phyloP scores from a whole-genome alignment of 2,888 invertebrate species.

The Troilus luridus region DNA sequence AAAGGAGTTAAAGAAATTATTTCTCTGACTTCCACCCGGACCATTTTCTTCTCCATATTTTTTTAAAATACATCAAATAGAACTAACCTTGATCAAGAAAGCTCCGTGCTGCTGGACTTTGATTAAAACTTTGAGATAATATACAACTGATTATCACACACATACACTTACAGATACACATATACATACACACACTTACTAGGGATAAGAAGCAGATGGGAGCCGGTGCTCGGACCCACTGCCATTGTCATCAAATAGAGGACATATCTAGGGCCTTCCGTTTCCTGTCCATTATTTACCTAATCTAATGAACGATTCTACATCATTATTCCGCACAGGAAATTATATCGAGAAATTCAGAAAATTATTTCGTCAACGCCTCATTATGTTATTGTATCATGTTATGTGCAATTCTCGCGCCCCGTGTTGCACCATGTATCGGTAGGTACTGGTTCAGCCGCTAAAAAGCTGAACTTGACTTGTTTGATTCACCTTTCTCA shows the following conservation, averaged over 20 bases:
- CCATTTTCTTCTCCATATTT: no score
- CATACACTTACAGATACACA: background rate
- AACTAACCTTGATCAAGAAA: background rate
- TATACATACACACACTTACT: background rate
- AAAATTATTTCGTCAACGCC: background rate
- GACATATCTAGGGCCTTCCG: slow-evolving; percentile 50
- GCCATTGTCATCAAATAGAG: slow-evolving; percentile 47
- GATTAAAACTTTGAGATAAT: background rate
- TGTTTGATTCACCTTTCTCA: background rate
- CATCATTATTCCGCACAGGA: background rate
- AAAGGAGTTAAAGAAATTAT: no score
- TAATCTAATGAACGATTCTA: background rate
- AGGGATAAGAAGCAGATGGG: slow-evolving; percentile 5
- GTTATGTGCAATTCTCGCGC: background rate
- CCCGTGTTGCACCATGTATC: background rate
- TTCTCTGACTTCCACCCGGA: no score
- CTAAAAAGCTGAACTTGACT: background rate
- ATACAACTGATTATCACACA: background rate
- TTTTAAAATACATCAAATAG: no score
- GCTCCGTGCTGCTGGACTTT: background rate
- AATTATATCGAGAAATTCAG: background rate
- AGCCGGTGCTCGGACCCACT: background rate
- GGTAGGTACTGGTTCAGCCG: background rate
- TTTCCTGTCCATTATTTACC: slow-evolving; percentile 43
- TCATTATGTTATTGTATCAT: background rate